Conservation (phyloP, 2,113 vertebrate genomes). For the Scopus umbretta region DNA sequence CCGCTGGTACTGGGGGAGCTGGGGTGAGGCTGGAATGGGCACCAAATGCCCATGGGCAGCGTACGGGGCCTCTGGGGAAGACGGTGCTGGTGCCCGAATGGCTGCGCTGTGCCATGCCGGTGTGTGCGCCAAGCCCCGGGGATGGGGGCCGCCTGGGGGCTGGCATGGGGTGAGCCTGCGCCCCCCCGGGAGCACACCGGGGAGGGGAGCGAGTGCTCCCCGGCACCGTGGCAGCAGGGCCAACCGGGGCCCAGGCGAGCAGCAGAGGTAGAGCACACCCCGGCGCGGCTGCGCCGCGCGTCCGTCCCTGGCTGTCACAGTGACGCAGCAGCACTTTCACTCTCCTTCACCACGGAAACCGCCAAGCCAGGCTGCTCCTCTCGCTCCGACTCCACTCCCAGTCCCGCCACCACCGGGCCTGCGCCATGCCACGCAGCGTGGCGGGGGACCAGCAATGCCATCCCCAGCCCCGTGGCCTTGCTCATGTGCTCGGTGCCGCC, state of each 20-base stretch:
- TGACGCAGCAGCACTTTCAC: neutral
- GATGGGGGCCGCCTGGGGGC: neutral
- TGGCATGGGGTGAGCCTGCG: too few species aligned
- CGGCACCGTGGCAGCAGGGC: neutral
- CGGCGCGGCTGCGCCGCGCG: neutral
- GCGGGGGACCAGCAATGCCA: neutral
- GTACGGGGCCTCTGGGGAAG: accelerated
- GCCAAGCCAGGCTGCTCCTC: neutral
- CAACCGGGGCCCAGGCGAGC: too few species aligned
- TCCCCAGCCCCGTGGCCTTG: neutral
- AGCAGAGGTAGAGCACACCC: neutral
- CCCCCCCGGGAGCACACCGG: accelerated
- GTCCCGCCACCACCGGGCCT: too few species aligned
- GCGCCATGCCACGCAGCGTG: accelerated
- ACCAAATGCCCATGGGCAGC: accelerated
- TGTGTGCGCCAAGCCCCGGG: accelerated
- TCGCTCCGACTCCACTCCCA: neutral
- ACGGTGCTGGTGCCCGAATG: accelerated
- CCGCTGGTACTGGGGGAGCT: neutral
- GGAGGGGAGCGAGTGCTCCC: too few species aligned
- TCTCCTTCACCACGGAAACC: conserved; percentile 19
- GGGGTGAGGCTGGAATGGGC: too few species aligned
- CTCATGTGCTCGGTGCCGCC: accelerated
- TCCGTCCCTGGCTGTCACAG: neutral
- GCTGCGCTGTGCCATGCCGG: accelerated